Conservation (phyloP, 2,888 invertebrate species). For the Helicoverpa assulta region DNA sequence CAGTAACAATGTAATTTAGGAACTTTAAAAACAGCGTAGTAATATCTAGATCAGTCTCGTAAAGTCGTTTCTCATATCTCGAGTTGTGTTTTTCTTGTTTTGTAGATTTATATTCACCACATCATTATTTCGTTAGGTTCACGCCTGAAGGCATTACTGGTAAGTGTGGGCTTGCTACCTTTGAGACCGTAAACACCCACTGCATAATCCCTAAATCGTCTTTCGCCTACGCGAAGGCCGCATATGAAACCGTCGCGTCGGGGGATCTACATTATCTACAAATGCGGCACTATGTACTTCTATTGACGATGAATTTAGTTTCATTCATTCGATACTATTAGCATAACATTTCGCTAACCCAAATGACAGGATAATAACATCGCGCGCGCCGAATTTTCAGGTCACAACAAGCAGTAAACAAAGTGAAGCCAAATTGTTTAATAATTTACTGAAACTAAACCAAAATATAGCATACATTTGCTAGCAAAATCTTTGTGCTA, state of each 20-base stretch:
- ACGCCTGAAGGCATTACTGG: slow-evolving; percentile 25
- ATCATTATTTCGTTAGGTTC: not conserved
- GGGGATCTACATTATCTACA: not conserved
- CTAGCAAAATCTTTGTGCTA: not conserved
- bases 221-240: slow-evolving; percentile 24
- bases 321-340: not conserved
- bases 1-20: not conserved
- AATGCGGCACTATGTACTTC: not conserved
- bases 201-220: slow-evolving; percentile 20
- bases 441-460: slow-evolving; percentile 2
- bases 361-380: not conserved
- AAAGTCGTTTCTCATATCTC: not conserved
- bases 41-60: not conserved
- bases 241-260: slow-evolving; percentile 5
- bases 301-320: not conserved
- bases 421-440: slow-evolving; percentile 19
- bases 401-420: slow-evolving; percentile 23
- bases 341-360: not conserved
- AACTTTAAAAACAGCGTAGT: not conserved
- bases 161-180: slow-evolving; percentile 9
- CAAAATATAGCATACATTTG: not conserved
- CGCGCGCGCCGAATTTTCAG: not conserved
- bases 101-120: not conserved
- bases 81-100: not conserved
- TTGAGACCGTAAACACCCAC: slow-evolving; percentile 38